These are phyloP conservation scores for Aphaenogaster floridana DNA, from an alignment of 1,140 invertebrate species.

Conservation along the genomic window DNA sequence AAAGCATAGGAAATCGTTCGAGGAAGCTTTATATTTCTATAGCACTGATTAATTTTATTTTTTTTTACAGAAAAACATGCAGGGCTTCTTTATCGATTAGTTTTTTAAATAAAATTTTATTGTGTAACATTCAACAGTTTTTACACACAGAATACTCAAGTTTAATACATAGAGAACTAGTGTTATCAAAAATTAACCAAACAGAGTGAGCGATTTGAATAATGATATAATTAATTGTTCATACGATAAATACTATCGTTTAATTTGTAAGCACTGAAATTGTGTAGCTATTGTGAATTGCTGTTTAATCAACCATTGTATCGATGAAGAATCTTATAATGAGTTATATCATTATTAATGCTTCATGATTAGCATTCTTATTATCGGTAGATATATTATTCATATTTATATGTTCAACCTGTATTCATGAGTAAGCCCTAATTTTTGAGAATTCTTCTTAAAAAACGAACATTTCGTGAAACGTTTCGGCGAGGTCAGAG, in stretches of 20 bases:
- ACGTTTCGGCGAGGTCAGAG: constrained; percentile 7
- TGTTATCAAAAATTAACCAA: constrained; percentile 43
- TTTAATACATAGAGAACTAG: constrained; percentile 3
- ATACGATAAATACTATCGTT: constrained; percentile 1
- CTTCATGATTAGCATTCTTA: neutral
- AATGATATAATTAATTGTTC: constrained; percentile 44
- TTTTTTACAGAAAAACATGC: neutral
- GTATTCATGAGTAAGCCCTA: neutral
- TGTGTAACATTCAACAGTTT: neutral
- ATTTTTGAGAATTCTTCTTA: neutral
- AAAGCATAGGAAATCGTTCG: neutral
- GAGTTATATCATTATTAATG: neutral
- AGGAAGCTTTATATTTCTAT: constrained; percentile 13
- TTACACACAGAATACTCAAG: neutral
- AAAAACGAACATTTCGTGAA: neutral
- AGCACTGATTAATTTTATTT: constrained; percentile 31
- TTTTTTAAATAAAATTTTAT: constrained; percentile 4
- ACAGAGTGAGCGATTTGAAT: neutral
- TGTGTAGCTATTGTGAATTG: constrained; percentile 14
- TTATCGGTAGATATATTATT: neutral
- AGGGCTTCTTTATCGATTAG: neutral
- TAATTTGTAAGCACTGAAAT: constrained; percentile 36
- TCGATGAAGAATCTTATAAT: constrained; percentile 35
- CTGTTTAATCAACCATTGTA: constrained; percentile 7
- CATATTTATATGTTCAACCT: neutral